phyloP scores from a whole-genome alignment of 2,888 invertebrate species.

The Omphaloscelis lunosa region DNA sequence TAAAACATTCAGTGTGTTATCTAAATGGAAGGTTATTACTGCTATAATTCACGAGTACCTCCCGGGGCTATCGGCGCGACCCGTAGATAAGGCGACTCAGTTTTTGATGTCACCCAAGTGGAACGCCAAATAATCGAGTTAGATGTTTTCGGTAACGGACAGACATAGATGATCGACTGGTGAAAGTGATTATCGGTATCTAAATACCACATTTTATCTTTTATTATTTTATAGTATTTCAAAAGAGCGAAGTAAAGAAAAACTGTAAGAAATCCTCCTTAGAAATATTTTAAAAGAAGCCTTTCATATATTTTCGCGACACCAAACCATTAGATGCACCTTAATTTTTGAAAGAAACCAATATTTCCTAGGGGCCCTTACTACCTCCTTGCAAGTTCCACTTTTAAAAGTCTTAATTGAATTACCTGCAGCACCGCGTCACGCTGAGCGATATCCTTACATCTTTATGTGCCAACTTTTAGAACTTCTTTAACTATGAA shows the following conservation, averaged over 20 bases:
- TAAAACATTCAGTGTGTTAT: conserved; percentile 27
- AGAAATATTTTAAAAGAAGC: background rate
- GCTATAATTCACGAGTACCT: conserved; percentile 33
- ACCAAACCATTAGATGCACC: background rate
- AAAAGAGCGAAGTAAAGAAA: background rate
- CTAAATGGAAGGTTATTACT: conserved; percentile 24
- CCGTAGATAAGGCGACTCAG: conserved; percentile 35
- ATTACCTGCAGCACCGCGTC: conserved; percentile 24
- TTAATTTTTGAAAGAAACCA: conserved; percentile 1
- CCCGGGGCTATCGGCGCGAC: conserved; percentile 27
- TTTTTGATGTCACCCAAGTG: conserved; percentile 26
- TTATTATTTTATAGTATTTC: conserved; percentile 4
- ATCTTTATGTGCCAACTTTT: conserved; percentile 25
- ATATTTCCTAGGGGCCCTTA: background rate
- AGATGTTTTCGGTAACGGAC: background rate
- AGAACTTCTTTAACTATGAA: conserved; percentile 23
- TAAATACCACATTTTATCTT: background rate
- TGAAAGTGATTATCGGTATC: background rate
- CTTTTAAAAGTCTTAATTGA: conserved; percentile 42
- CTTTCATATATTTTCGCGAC: background rate
- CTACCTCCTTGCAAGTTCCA: background rate
- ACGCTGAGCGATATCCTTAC: background rate
- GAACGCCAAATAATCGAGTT: conserved; percentile 7
- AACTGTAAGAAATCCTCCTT: too few species aligned
- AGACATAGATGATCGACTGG: background rate